Conservation (phyloP, 2,113 vertebrate genomes). For the Guaruba guarouba region DNA sequence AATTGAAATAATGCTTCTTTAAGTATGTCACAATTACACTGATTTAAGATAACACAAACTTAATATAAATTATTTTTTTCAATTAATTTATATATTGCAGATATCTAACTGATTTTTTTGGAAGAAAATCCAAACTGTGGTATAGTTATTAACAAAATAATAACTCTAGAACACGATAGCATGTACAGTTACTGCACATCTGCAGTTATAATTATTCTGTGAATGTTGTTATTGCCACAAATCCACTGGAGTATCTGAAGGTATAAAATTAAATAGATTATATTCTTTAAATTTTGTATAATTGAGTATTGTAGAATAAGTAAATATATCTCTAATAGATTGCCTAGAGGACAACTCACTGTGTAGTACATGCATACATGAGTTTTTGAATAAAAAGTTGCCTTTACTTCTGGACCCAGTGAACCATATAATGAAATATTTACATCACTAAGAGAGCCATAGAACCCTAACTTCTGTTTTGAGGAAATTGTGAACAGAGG, state of each 20-base stretch:
- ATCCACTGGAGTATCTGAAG: neutral
- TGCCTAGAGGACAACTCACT: neutral
- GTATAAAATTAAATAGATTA: neutral
- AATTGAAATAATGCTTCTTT: slow-evolving; percentile 33
- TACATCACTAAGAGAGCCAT: neutral
- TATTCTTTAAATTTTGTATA: neutral
- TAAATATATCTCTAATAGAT: neutral
- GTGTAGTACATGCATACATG: neutral
- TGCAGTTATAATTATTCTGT: neutral
- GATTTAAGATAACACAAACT: slow-evolving; percentile 15
- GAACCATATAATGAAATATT: neutral
- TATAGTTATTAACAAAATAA: neutral
- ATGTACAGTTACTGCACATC: neutral
- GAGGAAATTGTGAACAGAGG: neutral
- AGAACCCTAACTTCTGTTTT: neutral
- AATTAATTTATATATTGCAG: neutral
- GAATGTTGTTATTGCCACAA: neutral
- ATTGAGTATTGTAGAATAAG: neutral
- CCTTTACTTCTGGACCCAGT: neutral
- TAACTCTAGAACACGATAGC: neutral
- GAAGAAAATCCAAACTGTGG: neutral
- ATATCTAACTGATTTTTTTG: neutral
- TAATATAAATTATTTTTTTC: slow-evolving; percentile 7
- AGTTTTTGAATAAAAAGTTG: neutral
- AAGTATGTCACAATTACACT: neutral